phyloP scores from a whole-genome alignment of 2,113 vertebrate genomes.

The Sceloporus undulatus region DNA sequence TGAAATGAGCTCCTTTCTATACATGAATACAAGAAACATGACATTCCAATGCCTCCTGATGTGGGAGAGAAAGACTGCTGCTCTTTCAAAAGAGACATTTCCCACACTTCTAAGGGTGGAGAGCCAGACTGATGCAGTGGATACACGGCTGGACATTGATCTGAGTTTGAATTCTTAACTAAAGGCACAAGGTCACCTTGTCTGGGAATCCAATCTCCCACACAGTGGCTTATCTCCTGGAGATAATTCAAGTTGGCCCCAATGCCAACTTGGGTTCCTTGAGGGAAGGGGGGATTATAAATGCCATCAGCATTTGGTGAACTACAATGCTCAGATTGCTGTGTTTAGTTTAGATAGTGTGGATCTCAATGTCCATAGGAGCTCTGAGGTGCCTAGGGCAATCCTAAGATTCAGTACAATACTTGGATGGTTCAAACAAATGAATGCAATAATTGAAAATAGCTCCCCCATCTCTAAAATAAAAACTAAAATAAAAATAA shows the following conservation, averaged over 20 bases:
- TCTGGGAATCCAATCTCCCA: neutral
- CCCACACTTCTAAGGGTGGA: neutral
- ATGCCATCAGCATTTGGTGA: neutral
- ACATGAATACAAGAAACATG: constrained; percentile 20
- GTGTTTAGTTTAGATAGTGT: neutral
- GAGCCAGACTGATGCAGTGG: neutral
- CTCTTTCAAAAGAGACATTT: neutral
- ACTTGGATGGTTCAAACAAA: neutral
- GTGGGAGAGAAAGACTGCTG: neutral
- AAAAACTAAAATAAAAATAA: neutral
- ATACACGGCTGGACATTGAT: neutral
- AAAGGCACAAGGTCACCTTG: neutral
- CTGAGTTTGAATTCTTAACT: neutral
- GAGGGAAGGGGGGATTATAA: neutral
- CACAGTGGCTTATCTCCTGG: neutral
- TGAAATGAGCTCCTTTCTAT: constrained; percentile 39
- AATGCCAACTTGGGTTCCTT: neutral
- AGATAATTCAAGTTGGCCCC: neutral
- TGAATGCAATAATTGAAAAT: neutral
- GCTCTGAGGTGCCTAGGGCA: neutral
- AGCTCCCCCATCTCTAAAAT: too few species aligned
- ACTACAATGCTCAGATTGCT: neutral
- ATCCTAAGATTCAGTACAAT: neutral
- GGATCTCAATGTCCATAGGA: neutral
- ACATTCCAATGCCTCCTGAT: neutral